Base-by-base conservation (phyloP, 1,140 invertebrate species). In the Nomia melanderi region DNA sequence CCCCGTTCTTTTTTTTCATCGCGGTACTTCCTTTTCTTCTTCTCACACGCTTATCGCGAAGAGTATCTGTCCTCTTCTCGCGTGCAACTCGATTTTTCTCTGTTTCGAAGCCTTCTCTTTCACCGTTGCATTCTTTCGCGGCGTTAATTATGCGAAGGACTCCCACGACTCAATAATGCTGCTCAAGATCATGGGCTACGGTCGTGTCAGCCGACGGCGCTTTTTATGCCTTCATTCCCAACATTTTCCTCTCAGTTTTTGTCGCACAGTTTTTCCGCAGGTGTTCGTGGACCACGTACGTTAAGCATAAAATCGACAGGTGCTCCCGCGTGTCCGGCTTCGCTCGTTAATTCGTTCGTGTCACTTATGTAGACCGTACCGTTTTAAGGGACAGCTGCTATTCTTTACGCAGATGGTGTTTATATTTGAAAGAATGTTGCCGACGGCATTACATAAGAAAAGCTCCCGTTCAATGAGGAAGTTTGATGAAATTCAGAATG, bases 131-230 rank as follows among this genome's bases (percentile, higher is more conserved):
- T 89, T 90, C 83, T 89, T 89, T 83, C 77, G 69, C 14, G 50
- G 64, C 73, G 83, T 81, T 90, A 92, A 91, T 88, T 88, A 89
- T 90, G 90, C 79, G 90, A 90, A 90, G 83, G 86, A 88, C 78
- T 92, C 90, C 66, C 91, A 92, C 88, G 89, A 86, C 63, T 74
- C 39, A 80, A 83, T 84, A 83, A 82, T 83, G 66, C 85, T 44
- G 76, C 75, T 87, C 89, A 91, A 91, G 90, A 91, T 92, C 90
- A 92, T 79, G 88, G 87, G 76, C 84, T 79, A 78, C 78, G 80
- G 79, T 67, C 83, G 82, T 78, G 78, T 77, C 74, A 77, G 83
- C 69, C 79, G 77, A 69, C 80, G 65, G 76, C 72, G n/a, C 80
- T 77, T 82, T 79, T 74, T 76, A 81, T 57, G 54, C 27, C 2